Conservation (phyloP, 2,113 vertebrate species). For the Probosciger aterrimus region DNA sequence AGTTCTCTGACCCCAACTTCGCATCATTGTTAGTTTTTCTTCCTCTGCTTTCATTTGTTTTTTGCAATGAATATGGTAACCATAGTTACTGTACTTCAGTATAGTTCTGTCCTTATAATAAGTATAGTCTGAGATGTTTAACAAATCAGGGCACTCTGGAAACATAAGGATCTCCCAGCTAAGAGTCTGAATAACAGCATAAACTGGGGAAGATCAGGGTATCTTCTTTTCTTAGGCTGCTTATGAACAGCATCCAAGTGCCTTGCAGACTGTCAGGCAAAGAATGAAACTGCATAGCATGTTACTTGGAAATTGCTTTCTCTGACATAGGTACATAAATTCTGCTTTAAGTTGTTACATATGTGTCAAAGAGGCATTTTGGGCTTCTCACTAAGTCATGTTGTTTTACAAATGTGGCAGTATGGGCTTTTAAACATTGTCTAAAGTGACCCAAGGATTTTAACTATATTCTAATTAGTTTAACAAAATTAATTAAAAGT, state of each 20-base stretch:
- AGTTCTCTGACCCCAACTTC: not conserved
- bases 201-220: not conserved
- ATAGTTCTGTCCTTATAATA: not conserved
- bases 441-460: not conserved
- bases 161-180: not conserved
- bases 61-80: not conserved
- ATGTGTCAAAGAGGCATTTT: not conserved
- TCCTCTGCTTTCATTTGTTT: not conserved
- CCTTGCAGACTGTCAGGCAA: not conserved
- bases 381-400: not conserved
- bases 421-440: not conserved
- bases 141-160: not conserved
- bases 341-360: not conserved
- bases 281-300: not conserved
- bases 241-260: not conserved
- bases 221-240: not conserved
- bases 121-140: not conserved
- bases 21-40: not conserved
- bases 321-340: not conserved
- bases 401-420: not conserved
- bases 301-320: not conserved
- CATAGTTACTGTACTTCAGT: not conserved
- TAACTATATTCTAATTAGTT: not conserved
- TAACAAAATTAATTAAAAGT: not conserved
- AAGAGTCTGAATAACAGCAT: not conserved